Conservation (phyloP, 1,140 invertebrate species). For the Rhopalosiphum maidis region DNA sequence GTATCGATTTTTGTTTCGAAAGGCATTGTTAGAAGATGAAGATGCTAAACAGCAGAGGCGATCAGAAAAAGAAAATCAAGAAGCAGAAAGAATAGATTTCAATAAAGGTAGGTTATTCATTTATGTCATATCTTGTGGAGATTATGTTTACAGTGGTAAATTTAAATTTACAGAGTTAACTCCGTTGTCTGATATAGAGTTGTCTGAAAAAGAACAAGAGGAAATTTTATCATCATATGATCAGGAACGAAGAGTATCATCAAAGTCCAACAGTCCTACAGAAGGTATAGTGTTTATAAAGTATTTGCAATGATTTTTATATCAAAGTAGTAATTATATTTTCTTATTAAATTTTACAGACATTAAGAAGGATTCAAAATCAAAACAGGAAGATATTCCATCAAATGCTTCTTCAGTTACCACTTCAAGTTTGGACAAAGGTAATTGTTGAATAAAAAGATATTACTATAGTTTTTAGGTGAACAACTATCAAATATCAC, state of each 20-base stretch:
- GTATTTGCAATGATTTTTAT: background rate
- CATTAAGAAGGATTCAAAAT: slow-evolving; percentile 53
- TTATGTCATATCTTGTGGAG: background rate
- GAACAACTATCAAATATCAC: background rate
- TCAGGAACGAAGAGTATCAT: slow-evolving; percentile 59
- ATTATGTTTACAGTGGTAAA: background rate
- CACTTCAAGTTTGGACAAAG: slow-evolving; percentile 52
- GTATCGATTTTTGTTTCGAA: slow-evolving; percentile 62
- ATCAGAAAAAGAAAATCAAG: slow-evolving; percentile 59
- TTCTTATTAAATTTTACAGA: slow-evolving; percentile 26
- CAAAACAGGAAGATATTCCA: slow-evolving; percentile 44
- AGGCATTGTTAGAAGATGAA: slow-evolving; percentile 62
- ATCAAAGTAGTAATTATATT: background rate
- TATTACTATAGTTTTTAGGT: background rate
- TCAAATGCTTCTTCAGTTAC: slow-evolving; percentile 32
- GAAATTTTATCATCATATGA: slow-evolving; percentile 60
- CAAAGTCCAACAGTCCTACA: slow-evolving; percentile 16
- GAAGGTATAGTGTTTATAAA: background rate
- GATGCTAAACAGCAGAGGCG: slow-evolving; percentile 60
- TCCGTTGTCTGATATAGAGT: slow-evolving; percentile 59
- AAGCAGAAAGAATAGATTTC: slow-evolving; percentile 58
- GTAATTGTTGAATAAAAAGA: background rate
- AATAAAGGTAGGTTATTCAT: slow-evolving; percentile 27
- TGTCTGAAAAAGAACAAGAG: slow-evolving; percentile 61
- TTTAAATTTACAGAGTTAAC: slow-evolving; percentile 53